Percentiles rank a stretch among this genome's conserved stretches.
Evolutionary conservation across 2,113 vertebrate species (phyloP).

Genomic region (Peromyscus leucopus): DNA sequence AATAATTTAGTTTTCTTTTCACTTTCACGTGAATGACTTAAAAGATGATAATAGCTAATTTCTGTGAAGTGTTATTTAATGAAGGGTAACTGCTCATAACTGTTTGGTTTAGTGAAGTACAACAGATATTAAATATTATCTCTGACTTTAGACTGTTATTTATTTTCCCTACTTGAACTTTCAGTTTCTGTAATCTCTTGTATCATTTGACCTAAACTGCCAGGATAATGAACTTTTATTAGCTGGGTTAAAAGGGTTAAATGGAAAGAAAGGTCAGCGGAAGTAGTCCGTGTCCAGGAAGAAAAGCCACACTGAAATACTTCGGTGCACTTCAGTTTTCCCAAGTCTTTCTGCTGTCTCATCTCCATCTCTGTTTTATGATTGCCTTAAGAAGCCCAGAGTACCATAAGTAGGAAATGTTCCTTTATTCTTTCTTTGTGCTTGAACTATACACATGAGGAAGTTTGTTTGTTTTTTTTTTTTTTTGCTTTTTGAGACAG

Average conservation of each 20-base stretch:
- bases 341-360: neutral
- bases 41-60: constrained; percentile 38
- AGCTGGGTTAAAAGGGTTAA: neutral
- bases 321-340: neutral
- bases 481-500: neutral
- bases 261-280: constrained; percentile 19
- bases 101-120: constrained; percentile 45
- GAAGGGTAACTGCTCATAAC: constrained; percentile 26
- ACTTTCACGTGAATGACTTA: constrained; percentile 54
- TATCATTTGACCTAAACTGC: constrained; percentile 11
- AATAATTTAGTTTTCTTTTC: constrained; percentile 40
- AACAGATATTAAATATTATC: constrained; percentile 39
- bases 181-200: constrained; percentile 15
- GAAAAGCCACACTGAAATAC: neutral
- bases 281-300: neutral
- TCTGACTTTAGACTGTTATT: constrained; percentile 39
- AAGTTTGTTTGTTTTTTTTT: neutral
- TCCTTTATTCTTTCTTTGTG: neutral
- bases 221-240: constrained; percentile 21
- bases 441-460: neutral
- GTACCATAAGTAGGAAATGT: constrained; percentile 12
- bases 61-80: constrained; percentile 27
- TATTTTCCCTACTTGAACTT: neutral
- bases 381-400: neutral
- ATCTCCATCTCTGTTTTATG: neutral